Base-by-base conservation (phyloP, 2,888 invertebrate genomes). In the Caenorhabditis sinica region DNA sequence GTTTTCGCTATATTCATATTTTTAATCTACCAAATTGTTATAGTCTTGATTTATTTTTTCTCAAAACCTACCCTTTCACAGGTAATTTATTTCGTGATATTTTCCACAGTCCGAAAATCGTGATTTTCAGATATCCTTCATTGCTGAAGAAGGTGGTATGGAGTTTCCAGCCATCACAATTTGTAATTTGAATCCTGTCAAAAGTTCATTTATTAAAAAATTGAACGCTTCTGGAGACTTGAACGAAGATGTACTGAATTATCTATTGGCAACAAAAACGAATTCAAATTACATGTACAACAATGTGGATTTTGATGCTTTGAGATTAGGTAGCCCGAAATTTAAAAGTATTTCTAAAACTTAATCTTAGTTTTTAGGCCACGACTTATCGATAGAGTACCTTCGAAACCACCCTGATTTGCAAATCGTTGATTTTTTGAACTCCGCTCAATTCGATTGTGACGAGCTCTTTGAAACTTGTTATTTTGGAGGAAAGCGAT, bases 151-250 rank as follows among this genome's bases (percentile, higher is more conserved):
- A 25, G 72, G 84, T 13, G 90, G 90, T 1, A 83, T 91, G 60
- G 71, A 80, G 15, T 90, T 91, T 61, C 91, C 91, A 15, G 69
- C 86, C 1, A 86, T 91, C 28, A 91, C 91, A 8, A 76, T 91
- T 33, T 91, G 91, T 83, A 90, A 87, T 66, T 86, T 88, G 82
- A 91, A 91, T 66, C 87, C 89, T 1, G 82, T 91, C 23, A 82
- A 86, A 53, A 81, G 75, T 53, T 79, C 83, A 25, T 88, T 89
- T 60, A 75, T 91, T 5, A 72, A 83, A 56, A 77, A 80, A 13
- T 49, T 86, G 51, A 86, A 86, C 61, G 13, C 69, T 23, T 77
- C 86, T 40, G 86, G 85, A n/a, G 86, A 89, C 30, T 73, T 89
- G 53, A 63, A 81, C 0, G 61, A 81, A 5, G 72, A 81, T 6